Evolutionary conservation across 2,888 invertebrate genomes (phyloP).

Genomic region (Agrilus biguttatus): DNA sequence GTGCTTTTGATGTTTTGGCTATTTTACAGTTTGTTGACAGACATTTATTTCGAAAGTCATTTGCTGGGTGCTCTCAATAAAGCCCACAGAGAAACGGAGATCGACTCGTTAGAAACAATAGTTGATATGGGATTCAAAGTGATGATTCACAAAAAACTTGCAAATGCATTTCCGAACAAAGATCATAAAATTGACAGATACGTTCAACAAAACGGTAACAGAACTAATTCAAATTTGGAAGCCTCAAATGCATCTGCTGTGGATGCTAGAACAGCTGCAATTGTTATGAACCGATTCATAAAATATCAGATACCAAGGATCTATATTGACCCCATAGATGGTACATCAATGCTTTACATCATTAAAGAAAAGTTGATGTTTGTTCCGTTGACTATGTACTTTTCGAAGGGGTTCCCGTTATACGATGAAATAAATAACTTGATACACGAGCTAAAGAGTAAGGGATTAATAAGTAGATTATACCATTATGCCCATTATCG

Average conservation of each 20-base stretch:
- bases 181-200: constrained; percentile 2
- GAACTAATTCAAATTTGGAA: background rate
- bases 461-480: background rate
- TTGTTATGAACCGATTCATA: constrained; percentile 1
- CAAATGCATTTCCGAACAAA: background rate
- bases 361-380: constrained; percentile 1
- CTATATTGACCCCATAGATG: background rate
- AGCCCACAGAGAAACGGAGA: constrained; percentile 5
- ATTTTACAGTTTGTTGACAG: background rate
- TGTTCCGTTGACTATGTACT: constrained; percentile 2
- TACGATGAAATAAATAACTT: constrained; percentile 2
- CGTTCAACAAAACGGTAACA: background rate
- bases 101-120: constrained; percentile 6
- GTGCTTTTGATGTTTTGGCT: constrained; percentile 3
- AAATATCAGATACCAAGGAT: background rate
- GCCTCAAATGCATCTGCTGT: constrained; percentile 2
- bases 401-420: constrained; percentile 6
- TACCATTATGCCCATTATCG: too few species aligned
- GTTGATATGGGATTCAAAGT: constrained; percentile 5
- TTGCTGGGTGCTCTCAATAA: constrained; percentile 5
- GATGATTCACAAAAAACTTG: background rate
- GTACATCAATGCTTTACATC: constrained; percentile 2
- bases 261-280: constrained; percentile 3
- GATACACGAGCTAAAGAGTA: background rate
- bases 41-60: constrained; percentile 7